Evolutionary conservation across 2,888 invertebrate species (phyloP).

Genomic region (Athalia rosae): DNA sequence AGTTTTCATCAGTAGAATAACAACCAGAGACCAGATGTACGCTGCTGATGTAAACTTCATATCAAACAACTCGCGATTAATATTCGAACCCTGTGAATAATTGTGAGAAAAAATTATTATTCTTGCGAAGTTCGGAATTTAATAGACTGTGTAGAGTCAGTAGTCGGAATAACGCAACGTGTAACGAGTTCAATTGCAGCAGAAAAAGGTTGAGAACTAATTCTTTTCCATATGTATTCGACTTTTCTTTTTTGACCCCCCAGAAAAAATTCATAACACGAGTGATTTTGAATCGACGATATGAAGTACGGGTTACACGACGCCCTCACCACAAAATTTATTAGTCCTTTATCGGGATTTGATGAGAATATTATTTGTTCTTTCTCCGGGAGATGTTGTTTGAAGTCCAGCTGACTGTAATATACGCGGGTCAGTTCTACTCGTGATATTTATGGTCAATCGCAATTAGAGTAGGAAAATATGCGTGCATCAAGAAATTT

Average conservation of each 20-base stretch:
- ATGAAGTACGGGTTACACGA: too few relatives aligned
- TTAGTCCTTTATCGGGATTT: not conserved
- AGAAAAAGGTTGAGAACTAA: too few relatives aligned
- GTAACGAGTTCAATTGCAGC: too few relatives aligned
- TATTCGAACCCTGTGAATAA: slow-evolving; percentile 10
- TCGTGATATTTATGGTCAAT: slow-evolving; percentile 62
- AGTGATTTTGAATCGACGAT: too few relatives aligned
- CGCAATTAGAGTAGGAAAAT: slow-evolving; percentile 64
- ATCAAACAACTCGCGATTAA: slow-evolving; percentile 41
- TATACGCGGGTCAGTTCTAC: slow-evolving; percentile 17
- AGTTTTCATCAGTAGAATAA: slow-evolving; percentile 7
- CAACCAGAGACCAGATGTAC: slow-evolving; percentile 11
- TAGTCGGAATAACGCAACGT: too few relatives aligned
- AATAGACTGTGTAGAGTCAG: too few relatives aligned
- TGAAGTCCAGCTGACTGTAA: not conserved
- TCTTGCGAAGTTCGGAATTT: too few relatives aligned
- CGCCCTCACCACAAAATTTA: not conserved
- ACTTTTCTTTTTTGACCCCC: too few relatives aligned
- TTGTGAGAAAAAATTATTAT: not conserved
- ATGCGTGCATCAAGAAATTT: slow-evolving; percentile 57
- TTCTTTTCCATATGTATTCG: too few relatives aligned
- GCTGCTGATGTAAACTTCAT: slow-evolving; percentile 26
- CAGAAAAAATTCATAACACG: too few relatives aligned
- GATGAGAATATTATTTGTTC: not conserved
- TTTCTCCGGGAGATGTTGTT: not conserved